These are phyloP conservation scores for Epistrophella euchroma DNA, from an alignment of 2,888 invertebrate species.

Conservation along the genomic window DNA sequence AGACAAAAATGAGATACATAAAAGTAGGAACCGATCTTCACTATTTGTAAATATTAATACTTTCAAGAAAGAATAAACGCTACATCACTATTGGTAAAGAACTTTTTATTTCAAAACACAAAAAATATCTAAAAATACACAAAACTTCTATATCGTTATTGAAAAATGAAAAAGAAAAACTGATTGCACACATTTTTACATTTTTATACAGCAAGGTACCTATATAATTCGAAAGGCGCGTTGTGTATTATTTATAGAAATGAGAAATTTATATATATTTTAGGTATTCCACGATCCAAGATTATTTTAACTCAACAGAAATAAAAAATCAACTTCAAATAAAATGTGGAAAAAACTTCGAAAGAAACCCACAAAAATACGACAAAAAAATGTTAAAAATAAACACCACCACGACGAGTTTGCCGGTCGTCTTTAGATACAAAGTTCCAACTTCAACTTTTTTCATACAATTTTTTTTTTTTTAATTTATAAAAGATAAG, in stretches of 20 bases:
- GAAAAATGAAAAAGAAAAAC: conserved; percentile 43
- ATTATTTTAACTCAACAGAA: neutral
- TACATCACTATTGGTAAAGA: conserved; percentile 2
- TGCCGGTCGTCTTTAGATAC: conserved; percentile 5
- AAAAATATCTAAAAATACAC: conserved; percentile 66
- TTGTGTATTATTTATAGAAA: conserved; percentile 35
- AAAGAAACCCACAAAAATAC: conserved; percentile 5
- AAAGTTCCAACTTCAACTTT: neutral
- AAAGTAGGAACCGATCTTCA: neutral
- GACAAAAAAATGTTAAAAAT: conserved; percentile 9
- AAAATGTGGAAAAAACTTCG: conserved; percentile 1
- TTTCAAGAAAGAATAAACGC: conserved; percentile 21
- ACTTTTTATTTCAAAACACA: conserved; percentile 56
- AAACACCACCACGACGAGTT: conserved; percentile 8
- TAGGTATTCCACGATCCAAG: conserved; percentile 2
- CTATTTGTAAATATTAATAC: conserved; percentile 16
- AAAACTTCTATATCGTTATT: conserved; percentile 42
- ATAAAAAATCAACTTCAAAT: conserved; percentile 27
- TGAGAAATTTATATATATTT: neutral
- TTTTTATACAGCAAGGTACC: conserved; percentile 33
- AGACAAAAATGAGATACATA: conserved; percentile 20
- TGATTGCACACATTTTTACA: conserved; percentile 43
- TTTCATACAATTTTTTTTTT: neutral
- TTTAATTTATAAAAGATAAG: conserved; percentile 7
- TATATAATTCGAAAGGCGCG: neutral